Evolutionary conservation across 2,888 invertebrate species (phyloP), one percentile per base, ranked within the genome.

Genomic region (Thecophora atra): DNA sequence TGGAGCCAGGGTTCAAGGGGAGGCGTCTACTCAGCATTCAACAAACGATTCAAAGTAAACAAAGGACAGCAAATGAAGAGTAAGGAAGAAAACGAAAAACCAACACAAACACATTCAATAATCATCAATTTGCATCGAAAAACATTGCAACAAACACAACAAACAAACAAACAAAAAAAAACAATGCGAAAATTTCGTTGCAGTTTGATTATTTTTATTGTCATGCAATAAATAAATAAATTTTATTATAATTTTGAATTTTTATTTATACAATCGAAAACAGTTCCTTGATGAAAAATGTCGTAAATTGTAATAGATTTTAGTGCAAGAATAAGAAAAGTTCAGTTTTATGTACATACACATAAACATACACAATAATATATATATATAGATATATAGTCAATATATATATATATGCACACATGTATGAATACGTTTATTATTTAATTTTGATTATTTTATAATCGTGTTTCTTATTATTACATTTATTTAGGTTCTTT

Each of bases 191-290:
- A 62, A 26, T 28, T 62, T 19, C 28, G 30, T 51, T 62, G 63
- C 24, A 70, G 63, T 70, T 62, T 70, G 51, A 63, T 70, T 21
- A 13, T 63, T 63, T 70, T 70, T 70, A 70, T 70, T 70, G 28
- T 37, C 70, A 70, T 70, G 70, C 70, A 70, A 52, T 51, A 44
- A 28, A n/a, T 19, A 42, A 47, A n/a, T 37, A 37, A n/a, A n/a
- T n/a, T n/a, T n/a, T n/a, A n/a, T 60, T 60, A 69, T 69, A 58
- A n/a, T n/a, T n/a, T n/a, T 37, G 62, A 69, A 69, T 69, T 69
- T n/a, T 15, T 60, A 47, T 69, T 69, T 69, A 62, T 69, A 69
- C 69, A 69, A 42, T 69, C 30, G 54, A 30, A 52, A 52, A 17
- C 47, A 30, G 37, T 54, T 54, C 19, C 11, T 44, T 44, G 5